Conservation (phyloP, 2,888 invertebrate genomes). For the Mesorhabditis spiculigera region DNA sequence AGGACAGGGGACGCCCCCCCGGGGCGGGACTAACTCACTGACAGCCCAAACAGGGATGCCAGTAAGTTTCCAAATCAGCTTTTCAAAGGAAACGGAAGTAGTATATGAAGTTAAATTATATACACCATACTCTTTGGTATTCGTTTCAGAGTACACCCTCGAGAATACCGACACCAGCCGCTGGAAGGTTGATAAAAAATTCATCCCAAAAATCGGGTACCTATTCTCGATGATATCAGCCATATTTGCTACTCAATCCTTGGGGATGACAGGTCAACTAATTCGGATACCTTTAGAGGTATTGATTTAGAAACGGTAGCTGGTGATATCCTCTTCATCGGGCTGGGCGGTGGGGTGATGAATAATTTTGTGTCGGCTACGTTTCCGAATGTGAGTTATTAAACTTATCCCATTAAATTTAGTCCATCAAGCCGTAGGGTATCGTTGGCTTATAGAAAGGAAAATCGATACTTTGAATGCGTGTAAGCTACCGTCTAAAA, state of each 20-base stretch:
- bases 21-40: no score
- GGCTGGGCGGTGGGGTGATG: background rate
- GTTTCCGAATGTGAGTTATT: background rate
- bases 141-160: background rate
- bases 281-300: background rate
- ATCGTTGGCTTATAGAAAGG: no score
- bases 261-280: background rate
- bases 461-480: background rate
- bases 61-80: no score
- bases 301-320: background rate
- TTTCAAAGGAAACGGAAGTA: no score
- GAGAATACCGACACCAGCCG: background rate
- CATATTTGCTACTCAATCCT: background rate
- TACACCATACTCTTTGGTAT: no score
- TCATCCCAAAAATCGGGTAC: background rate
- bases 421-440: background rate
- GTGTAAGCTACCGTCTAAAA: background rate
- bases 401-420: no score
- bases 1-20: no score
- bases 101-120: no score
- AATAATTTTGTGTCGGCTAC: background rate
- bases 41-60: no score
- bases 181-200: background rate
- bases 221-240: background rate
- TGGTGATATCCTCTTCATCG: slow-evolving; percentile 4